Base-by-base conservation (phyloP, 2,797 vertebrate species). In the Lagocephalus sceleratus region DNA sequence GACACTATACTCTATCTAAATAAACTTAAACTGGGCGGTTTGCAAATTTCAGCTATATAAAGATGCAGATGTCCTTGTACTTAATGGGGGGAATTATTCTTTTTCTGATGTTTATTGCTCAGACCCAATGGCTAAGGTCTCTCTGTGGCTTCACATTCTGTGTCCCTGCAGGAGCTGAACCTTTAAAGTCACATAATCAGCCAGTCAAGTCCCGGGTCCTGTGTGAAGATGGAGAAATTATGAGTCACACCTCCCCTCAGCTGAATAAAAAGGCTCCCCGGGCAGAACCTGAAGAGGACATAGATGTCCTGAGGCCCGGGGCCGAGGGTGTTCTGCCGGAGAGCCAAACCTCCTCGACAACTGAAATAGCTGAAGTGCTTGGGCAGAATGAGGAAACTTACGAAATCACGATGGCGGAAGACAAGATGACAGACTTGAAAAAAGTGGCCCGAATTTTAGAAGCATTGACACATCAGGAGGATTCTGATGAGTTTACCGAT, bases 71-170 rank as follows among this genome's bases (percentile, higher is more conserved):
- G n/a, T n/a, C n/a, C n/a, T n/a, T n/a, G n/a, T n/a, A n/a, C n/a
- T 29, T 29, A 29, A 29, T 10, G 26, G 8, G 2, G 4, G 8
- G 1, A 1, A 9, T 29, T 9, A 9, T 11, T 10, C 26, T 10
- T 10, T 29, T 1, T 29, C 32, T 14, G 11, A 35, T 35, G 5
- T 14, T 10, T 14, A 35, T 35, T 14, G 11, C 32, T 35, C 11
- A 14, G 32, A 35, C 12, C 14, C 12, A 35, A 14, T 14, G 32
- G 32, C 32, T 35, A 35, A 35, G 11, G 9, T 12, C 11, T 74
- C 59, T 60, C 63, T 67, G 85, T 86, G 83, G 81, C 66, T 79
- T 80, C 78, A 66, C 63, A 52, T 12, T 3, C 14, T 35, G 32
- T 6, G 32, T 14, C 32, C 5, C 32, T 12, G 11, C 32, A 35